Evolutionary conservation across 2,113 vertebrate genomes (phyloP).

Genomic region (Crocuta crocuta): DNA sequence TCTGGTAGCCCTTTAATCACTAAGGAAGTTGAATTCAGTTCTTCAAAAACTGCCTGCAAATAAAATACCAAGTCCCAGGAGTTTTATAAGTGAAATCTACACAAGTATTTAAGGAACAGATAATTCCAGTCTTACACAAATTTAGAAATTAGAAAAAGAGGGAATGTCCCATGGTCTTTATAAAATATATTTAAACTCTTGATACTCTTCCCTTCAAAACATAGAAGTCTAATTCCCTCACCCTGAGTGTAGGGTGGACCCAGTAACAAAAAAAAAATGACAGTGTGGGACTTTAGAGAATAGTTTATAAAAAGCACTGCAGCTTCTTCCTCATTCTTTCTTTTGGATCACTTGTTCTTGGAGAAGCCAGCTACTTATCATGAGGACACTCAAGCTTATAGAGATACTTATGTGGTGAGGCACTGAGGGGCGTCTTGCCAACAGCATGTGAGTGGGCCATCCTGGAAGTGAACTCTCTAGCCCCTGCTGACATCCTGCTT

Average conservation of each 20-base stretch:
- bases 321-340: not conserved
- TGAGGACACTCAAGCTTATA: not conserved
- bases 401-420: not conserved
- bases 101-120: not conserved
- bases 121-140: not conserved
- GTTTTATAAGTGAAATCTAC: not conserved
- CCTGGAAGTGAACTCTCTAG: not conserved
- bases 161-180: not conserved
- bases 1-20: not conserved
- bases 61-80: not conserved
- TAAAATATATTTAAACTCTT: not conserved
- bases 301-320: not conserved
- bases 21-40: constrained; percentile 2
- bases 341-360: not conserved
- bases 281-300: not conserved
- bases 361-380: not conserved
- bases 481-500: not conserved
- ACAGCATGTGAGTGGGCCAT: not conserved
- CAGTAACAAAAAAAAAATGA: not conserved
- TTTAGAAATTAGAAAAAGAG: constrained; percentile 3
- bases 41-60: not conserved
- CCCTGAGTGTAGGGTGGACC: not conserved
- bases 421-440: not conserved
- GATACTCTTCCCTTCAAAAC: not conserved
- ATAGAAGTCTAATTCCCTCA: not conserved